Base-by-base conservation (phyloP, 2,888 invertebrate species). In the Polia nebulosa region DNA sequence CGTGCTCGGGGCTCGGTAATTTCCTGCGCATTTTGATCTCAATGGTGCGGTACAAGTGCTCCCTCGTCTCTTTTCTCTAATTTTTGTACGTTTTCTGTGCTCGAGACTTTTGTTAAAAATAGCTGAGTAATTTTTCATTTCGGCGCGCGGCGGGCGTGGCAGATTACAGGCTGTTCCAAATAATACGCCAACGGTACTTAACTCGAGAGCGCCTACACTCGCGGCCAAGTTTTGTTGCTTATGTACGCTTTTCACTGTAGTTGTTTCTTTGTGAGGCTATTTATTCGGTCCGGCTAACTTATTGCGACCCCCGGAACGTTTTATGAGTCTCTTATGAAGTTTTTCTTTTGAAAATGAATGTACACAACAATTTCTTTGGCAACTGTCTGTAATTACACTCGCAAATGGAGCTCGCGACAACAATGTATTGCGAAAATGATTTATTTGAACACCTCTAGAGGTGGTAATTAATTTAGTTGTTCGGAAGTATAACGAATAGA, bases 11-110 rank as follows among this genome's bases (percentile, higher is more conserved):
- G 93, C 93, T 87, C 89, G 85, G 94, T 94, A 94, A 95, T 95
- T 95, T 95, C 94, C 94, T 93, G 94, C 94, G 92, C 93, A 93
- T 95, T 95, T 95, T 93, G 94, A 95, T 94, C 94, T 94, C 94
- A 95, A 95, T 95, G 95, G 94, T 90, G 95, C 95, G 94, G 91
- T 88, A 94, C 94, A 95, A 95, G 94, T 94, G 94, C 91, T 92
- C 94, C 92, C 94, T 92, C 92, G 90, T 92, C 92, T 94, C 93
- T 92, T 94, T 94, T 93, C 93, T 94, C 94, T 94, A 94, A 94
- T 95, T 95, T 95, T 95, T 94, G 93, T 94, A 95, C 94, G 95
- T 94, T 94, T 94, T 94, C 93, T 93, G 91, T 91, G 92, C 93
- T 90, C 92, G 89, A 90, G 91, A 91, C 90, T 93, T 91, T 92